These are phyloP conservation scores for Pteropus rufus DNA, from an alignment of 2,797 vertebrate genomes.

Conservation along the genomic window DNA sequence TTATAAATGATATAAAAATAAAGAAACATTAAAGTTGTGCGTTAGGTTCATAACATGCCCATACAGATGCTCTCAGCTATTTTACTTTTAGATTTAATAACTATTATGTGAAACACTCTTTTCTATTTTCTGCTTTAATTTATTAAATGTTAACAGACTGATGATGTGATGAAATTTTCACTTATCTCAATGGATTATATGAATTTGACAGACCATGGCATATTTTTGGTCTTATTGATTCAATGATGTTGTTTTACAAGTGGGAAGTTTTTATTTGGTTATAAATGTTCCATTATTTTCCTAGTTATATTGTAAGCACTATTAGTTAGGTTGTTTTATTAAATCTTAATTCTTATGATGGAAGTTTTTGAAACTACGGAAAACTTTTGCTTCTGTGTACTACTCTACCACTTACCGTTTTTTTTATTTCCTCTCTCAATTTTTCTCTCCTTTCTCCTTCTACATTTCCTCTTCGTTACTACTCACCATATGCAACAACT, in stretches of 20 bases:
- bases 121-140: conserved; percentile 34
- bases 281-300: conserved; percentile 26
- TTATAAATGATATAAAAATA: not conserved
- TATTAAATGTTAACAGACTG: conserved; percentile 44
- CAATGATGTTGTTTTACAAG: not conserved
- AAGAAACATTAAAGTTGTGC: not conserved
- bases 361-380: not conserved
- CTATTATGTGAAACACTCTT: not conserved
- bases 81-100: conserved; percentile 24
- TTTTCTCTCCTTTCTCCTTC: not conserved
- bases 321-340: not conserved
- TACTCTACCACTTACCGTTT: not conserved
- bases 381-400: not conserved
- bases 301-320: not conserved
- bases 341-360: not conserved
- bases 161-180: conserved; percentile 51
- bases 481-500: not conserved
- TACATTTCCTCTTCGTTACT: not conserved
- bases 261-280: conserved; percentile 39
- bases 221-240: conserved; percentile 40
- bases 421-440: not conserved
- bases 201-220: not conserved
- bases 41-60: not conserved
- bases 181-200: not conserved
- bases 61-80: not conserved